These are phyloP conservation scores for Osmerus eperlanus DNA, from an alignment of 2,113 vertebrate species.

Conservation along the genomic window DNA sequence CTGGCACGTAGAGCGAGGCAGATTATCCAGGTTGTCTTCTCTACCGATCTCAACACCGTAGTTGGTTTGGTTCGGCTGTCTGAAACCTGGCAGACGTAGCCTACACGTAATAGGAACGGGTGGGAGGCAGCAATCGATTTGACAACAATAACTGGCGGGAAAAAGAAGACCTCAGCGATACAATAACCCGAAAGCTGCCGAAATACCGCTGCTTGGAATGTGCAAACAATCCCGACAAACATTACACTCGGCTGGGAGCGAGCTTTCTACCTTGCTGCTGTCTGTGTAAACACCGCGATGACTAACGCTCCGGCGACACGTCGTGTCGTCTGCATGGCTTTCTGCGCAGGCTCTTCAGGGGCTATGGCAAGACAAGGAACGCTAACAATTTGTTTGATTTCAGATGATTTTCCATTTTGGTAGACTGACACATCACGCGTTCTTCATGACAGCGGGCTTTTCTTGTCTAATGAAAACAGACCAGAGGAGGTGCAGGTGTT, in stretches of 20 bases:
- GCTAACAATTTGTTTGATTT: neutral
- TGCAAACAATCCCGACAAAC: slow-evolving; percentile 45
- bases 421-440: neutral
- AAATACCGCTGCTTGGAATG: slow-evolving; percentile 20
- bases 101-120: slow-evolving; percentile 19
- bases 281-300: neutral
- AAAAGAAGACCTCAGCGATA: neutral
- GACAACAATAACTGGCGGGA: slow-evolving; percentile 36
- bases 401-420: neutral
- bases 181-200: slow-evolving; percentile 23
- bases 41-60: slow-evolving; percentile 18
- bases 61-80: slow-evolving; percentile 22
- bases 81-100: slow-evolving; percentile 30
- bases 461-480: neutral
- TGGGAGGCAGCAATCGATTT: slow-evolving; percentile 48
- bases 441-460: neutral
- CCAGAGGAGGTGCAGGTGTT: neutral
- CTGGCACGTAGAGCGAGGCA: neutral
- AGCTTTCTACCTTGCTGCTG: neutral
- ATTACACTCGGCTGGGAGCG: slow-evolving; percentile 13
- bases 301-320: neutral
- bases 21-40: neutral
- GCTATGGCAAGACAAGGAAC: neutral
- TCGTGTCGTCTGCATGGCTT: neutral
- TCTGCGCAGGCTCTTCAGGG: neutral